These are phyloP conservation scores for Drosophila persimilis DNA, from an alignment of 1,140 invertebrate species.

Conservation along the genomic window DNA sequence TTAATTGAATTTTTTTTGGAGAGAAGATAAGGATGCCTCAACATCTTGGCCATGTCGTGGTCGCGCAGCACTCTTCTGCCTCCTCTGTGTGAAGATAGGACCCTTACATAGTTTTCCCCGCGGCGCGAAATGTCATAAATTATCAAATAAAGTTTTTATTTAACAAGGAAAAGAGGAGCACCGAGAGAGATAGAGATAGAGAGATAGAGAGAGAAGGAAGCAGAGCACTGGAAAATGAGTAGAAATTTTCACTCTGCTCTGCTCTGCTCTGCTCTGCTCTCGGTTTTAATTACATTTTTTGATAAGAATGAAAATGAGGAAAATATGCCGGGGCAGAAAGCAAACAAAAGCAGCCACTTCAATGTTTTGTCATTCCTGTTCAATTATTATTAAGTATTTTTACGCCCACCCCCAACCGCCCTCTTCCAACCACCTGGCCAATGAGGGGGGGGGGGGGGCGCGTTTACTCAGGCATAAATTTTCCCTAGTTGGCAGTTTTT, in stretches of 20 bases:
- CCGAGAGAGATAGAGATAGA: too few relatives aligned
- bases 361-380: slow-evolving; percentile 20
- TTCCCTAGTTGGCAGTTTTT: slow-evolving; percentile 14
- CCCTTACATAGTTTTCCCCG: slow-evolving; percentile 60
- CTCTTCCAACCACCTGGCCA: background rate
- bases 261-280: background rate
- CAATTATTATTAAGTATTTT: slow-evolving; percentile 39
- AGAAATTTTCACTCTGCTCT: slow-evolving; percentile 13
- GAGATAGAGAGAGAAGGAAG: background rate
- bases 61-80: background rate
- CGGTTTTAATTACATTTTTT: slow-evolving; percentile 52
- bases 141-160: slow-evolving; percentile 74
- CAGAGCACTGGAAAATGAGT: background rate
- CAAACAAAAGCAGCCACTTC: slow-evolving; percentile 13
- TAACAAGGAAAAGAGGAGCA: slow-evolving; percentile 28
- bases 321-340: slow-evolving; percentile 20
- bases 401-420: too few relatives aligned
- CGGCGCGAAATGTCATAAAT: slow-evolving; percentile 66
- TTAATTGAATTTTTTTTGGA: slow-evolving; percentile 71
- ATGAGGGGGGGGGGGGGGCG: background rate
- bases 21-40: slow-evolving; percentile 40
- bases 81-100: background rate
- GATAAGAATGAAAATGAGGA: slow-evolving; percentile 16
- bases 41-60: slow-evolving; percentile 55
- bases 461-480: slow-evolving; percentile 28